Conservation (phyloP, 2,888 invertebrate species). For the Hypena proboscidalis region DNA sequence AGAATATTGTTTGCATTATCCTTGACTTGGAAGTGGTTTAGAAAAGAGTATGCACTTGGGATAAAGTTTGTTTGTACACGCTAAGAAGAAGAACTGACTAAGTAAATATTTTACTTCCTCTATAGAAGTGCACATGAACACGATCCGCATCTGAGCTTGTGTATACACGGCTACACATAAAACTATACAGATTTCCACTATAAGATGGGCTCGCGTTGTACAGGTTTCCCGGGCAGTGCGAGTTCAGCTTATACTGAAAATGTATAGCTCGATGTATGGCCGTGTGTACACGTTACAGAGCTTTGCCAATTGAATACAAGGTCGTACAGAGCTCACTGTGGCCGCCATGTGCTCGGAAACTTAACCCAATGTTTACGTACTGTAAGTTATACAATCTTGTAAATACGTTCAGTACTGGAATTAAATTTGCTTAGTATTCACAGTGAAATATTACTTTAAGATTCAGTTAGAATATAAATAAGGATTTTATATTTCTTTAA, state of each 20-base stretch:
- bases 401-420: constrained; percentile 15
- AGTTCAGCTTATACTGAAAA: no score
- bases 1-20: no score
- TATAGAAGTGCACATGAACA: constrained; percentile 28
- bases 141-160: constrained; percentile 25
- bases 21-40: background rate
- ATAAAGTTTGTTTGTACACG: constrained; percentile 3
- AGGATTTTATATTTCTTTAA: no score
- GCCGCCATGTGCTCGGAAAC: constrained; percentile 15
- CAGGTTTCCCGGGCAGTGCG: no score
- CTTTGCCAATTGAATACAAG: constrained; percentile 35
- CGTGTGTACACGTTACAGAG: constrained; percentile 20
- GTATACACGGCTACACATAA: no score
- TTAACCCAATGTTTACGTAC: constrained; percentile 9
- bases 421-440: constrained; percentile 5
- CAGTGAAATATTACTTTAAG: constrained; percentile 8
- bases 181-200: no score
- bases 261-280: no score
- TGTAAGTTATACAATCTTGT: constrained; percentile 7
- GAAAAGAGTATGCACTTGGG: constrained; percentile 1
- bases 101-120: constrained; percentile 17
- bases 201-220: no score
- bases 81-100: constrained; percentile 1
- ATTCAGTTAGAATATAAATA: constrained; percentile 9
- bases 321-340: constrained; percentile 18